Percentiles rank a stretch among this genome's conserved stretches.
These are phyloP conservation scores for Antheraea assamensis DNA, from an alignment of 2,888 invertebrate genomes.

Conservation along the genomic window DNA sequence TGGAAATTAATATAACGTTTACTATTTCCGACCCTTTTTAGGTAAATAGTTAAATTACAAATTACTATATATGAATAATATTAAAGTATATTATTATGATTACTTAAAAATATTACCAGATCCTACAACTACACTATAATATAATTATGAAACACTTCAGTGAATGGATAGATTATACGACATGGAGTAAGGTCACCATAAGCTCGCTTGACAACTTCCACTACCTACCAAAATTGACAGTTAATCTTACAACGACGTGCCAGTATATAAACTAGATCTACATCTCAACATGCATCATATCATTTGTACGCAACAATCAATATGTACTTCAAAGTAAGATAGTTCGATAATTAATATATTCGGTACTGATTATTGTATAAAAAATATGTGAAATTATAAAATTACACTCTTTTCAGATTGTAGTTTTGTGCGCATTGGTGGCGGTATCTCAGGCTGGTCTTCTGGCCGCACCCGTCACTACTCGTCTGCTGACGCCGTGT, in stretches of 20 bases:
- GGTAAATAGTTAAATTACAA: no score
- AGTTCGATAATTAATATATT: not conserved
- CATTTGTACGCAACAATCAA: conserved; percentile 41
- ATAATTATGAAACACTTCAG: conserved; percentile 34
- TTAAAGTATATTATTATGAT: not conserved
- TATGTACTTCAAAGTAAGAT: conserved; percentile 59
- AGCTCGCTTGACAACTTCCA: conserved; percentile 45
- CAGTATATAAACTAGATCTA: conserved; percentile 52
- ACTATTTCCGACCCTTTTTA: no score
- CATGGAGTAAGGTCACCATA: conserved; percentile 35
- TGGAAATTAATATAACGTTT: no score
- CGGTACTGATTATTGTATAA: not conserved
- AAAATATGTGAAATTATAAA: not conserved
- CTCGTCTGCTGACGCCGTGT: conserved; percentile 58
- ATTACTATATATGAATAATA: not conserved
- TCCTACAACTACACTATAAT: conserved; percentile 1
- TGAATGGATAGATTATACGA: conserved; percentile 39
- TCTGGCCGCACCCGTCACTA: conserved; percentile 59
- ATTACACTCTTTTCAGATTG: conserved; percentile 34
- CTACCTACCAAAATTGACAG: conserved; percentile 38
- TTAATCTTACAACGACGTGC: conserved; percentile 18
- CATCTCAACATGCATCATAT: conserved; percentile 42
- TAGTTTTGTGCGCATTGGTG: conserved; percentile 53
- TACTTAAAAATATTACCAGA: not conserved
- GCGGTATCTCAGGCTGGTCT: conserved; percentile 62